A percentile compares a stretch with the other conserved stretches of the same genome.
Conservation (phyloP, 2,113 vertebrate species). For the Heliornis fulica region DNA sequence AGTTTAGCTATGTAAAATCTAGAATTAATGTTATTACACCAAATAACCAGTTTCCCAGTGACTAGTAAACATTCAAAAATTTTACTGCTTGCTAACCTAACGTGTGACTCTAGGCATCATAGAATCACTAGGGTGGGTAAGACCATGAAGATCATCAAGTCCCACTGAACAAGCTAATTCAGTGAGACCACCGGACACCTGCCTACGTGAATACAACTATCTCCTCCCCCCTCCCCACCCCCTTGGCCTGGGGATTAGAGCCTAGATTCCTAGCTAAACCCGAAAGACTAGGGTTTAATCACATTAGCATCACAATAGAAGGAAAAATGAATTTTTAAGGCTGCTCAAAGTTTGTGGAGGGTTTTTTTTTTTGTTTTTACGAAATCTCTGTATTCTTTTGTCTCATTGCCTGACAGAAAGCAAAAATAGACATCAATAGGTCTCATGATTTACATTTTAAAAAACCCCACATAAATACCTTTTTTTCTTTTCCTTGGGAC, state of each 20-base stretch:
- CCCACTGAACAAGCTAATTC: not conserved
- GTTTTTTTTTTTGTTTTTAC: too few relatives aligned
- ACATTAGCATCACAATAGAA: rapidly evolving
- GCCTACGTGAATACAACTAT: not conserved
- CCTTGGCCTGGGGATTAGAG: not conserved
- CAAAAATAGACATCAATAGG: rapidly evolving
- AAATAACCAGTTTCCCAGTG: not conserved
- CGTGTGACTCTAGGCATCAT: not conserved
- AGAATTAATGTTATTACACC: rapidly evolving
- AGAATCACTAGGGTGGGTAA: too few relatives aligned
- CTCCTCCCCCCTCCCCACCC: not conserved
- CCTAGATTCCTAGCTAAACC: not conserved
- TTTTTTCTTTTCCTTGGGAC: too few relatives aligned
- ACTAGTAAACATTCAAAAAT: not conserved
- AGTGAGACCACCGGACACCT: rapidly evolving
- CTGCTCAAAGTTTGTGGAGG: rapidly evolving
- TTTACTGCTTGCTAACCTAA: not conserved
- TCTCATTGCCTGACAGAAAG: not conserved
- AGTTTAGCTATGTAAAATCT: not conserved
- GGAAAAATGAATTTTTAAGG: not conserved
- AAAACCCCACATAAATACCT: too few relatives aligned
- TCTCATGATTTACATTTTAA: rapidly evolving
- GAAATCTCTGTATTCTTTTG: not conserved
- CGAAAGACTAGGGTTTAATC: rapidly evolving
- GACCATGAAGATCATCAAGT: too few relatives aligned